Evolutionary conservation across 2,113 vertebrate genomes (phyloP).

Genomic region (Coptodon rendalli): DNA sequence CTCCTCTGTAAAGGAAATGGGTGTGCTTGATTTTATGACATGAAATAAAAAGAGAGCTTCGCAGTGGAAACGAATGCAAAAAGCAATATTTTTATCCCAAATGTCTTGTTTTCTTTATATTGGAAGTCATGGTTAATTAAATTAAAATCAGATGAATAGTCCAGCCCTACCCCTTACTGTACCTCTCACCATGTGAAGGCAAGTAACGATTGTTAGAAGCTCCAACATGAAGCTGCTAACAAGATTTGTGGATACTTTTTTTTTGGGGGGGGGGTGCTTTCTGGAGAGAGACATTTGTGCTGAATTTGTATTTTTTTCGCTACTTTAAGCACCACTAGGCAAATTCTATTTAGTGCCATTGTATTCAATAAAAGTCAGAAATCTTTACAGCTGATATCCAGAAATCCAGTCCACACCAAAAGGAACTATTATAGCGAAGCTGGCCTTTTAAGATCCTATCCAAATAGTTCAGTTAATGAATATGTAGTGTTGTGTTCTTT

Average conservation of each 20-base stretch:
- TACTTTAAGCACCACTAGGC: neutral
- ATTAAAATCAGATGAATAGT: neutral
- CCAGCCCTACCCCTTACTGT: rapidly evolving
- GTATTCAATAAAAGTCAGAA: neutral
- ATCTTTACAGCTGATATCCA: neutral
- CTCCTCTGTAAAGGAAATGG: neutral
- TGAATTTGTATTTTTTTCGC: neutral
- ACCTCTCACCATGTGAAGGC: neutral
- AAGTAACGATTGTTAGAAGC: neutral
- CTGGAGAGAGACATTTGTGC: neutral
- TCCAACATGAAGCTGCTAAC: neutral
- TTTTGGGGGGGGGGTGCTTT: neutral
- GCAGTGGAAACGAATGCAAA: neutral
- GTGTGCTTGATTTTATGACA: neutral
- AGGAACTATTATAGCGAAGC: rapidly evolving
- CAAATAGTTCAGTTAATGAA: neutral
- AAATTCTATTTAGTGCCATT: neutral
- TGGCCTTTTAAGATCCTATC: neutral
- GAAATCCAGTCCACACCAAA: neutral
- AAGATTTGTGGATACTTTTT: neutral
- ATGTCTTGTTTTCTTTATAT: neutral
- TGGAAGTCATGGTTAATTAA: neutral
- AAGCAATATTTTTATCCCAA: neutral
- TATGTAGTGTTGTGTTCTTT: neutral
- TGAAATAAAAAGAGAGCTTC: neutral